phyloP scores from a whole-genome alignment of 2,113 vertebrate species.

The Phasianus colchicus region DNA sequence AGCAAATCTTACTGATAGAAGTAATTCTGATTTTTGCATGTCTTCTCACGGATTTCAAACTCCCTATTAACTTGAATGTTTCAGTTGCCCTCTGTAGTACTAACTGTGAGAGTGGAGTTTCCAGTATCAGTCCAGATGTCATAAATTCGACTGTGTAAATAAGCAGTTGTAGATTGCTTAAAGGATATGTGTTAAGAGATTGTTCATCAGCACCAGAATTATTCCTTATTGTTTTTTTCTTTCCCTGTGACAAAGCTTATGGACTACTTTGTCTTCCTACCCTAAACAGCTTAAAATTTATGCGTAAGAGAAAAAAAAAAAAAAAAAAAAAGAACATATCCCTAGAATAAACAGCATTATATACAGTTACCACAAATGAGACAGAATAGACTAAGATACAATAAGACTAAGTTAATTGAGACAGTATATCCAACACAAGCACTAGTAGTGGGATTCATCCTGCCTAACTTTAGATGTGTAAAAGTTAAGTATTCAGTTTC shows the following conservation, averaged over 20 bases:
- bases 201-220: background rate
- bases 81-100: background rate
- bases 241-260: accelerated
- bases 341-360: background rate
- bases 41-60: background rate
- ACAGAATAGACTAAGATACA: background rate
- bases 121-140: background rate
- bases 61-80: background rate
- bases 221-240: background rate
- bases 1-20: conserved; percentile 20
- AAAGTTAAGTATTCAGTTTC: accelerated
- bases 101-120: background rate
- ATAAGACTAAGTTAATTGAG: background rate
- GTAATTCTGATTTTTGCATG: background rate
- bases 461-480: background rate
- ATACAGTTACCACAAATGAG: background rate
- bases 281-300: background rate
- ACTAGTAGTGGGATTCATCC: background rate
- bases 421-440: accelerated
- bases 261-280: background rate
- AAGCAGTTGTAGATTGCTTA: background rate
- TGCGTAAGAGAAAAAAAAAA: background rate
- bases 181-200: background rate
- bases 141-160: background rate
- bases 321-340: background rate